Base-by-base conservation (phyloP, 2,113 vertebrate genomes). In the Acrocephalus arundinaceus region DNA sequence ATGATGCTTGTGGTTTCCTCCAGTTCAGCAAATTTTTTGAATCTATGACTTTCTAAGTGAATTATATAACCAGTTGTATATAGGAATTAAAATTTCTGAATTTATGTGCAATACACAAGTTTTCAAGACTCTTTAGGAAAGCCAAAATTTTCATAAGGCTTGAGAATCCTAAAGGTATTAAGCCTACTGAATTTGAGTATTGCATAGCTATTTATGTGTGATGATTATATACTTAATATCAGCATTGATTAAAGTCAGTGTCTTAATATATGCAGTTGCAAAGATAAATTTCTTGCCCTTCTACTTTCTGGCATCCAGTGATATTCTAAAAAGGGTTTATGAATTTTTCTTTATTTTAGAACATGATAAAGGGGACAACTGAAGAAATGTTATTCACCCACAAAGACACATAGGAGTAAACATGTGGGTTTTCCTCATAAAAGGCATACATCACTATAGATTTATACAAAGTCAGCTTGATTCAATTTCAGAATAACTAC, bases 351-450 rank as follows among this genome's bases (percentile, higher is more conserved):
- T 77, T 19, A 31, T 31, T 70, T 63, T 48, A 4, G 62, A 66
- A 41, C 8, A 13, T 7, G 2, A 9, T 43, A 33, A 27, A 5
- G 35, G 5, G 1, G 4, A 28, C 3, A 65, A 37, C 8, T 37
- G 23, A 43, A 87, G 12, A 23, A 35, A 35, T 35, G 35, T 35
- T 62, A 0, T n/a, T 95, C 15, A 66, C 12, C 4, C 13, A 39
- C 3, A 25, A 85, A 63, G 54, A 65, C 0, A 1, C 0, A 0
- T 21, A 31, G 13, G 15, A 45, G 8, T 59, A 55, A 89, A 39
- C 6, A 31, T 30, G 7, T 19, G 2, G 7, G 8, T 81, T 91
- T 87, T 76, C 11, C 19, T 66, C 2, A 1, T 30, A 28, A 65
- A 68, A 87, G 3, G 24, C 73, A 79, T 66, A 35, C 1, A 5